A percentile compares a stretch with the other conserved stretches of the same genome.
Evolutionary conservation across 2,888 invertebrate species (phyloP).

Genomic region (Oscheius myriophilus): DNA sequence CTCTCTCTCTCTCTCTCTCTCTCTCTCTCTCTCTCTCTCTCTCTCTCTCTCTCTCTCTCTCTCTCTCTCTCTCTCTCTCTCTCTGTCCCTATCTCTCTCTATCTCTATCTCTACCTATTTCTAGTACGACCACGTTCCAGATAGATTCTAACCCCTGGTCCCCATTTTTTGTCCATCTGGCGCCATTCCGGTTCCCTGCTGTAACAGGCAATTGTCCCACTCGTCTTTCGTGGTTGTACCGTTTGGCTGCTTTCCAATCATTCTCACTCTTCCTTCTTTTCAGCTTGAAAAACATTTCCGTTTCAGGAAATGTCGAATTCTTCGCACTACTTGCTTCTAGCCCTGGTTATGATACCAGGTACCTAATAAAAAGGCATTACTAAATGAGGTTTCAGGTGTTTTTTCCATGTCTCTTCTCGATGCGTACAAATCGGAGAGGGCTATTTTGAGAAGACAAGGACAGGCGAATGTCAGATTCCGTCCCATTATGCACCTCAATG

Average conservation of each 20-base stretch:
- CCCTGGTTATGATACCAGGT: background rate
- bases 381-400: background rate
- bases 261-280: background rate
- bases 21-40: too few species aligned
- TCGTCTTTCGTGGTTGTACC: background rate
- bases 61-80: too few species aligned
- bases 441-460: conserved; percentile 44
- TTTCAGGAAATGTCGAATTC: too few species aligned
- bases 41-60: too few species aligned
- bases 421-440: conserved; percentile 45
- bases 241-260: background rate
- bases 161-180: too few species aligned
- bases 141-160: too few species aligned
- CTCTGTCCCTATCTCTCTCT: too few species aligned
- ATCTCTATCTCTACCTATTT: too few species aligned
- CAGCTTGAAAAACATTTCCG: background rate
- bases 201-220: too few species aligned
- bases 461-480: conserved; percentile 48
- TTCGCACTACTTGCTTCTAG: background rate
- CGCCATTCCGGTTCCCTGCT: too few species aligned
- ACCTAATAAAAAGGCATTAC: background rate
- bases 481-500: conserved; percentile 47
- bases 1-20: too few species aligned
- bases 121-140: too few species aligned
- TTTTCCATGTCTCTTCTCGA: conserved; percentile 46